Base-by-base conservation (phyloP, 2,797 vertebrate species). In the Microchirus variegatus region DNA sequence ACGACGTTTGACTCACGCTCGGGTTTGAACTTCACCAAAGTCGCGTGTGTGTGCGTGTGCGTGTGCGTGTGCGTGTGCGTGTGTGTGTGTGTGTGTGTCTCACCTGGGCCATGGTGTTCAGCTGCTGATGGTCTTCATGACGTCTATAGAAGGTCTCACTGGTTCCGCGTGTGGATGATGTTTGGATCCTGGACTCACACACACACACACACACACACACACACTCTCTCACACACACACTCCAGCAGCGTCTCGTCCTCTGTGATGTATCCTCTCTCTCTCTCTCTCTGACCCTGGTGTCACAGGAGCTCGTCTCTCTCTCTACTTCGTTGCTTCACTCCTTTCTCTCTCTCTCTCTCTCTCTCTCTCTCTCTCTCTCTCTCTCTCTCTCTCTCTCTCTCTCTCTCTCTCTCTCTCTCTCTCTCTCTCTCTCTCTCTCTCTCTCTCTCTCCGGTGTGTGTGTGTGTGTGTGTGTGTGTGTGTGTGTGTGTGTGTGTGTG, bases 41-140 rank as follows among this genome's bases (percentile, higher is more conserved):
- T 40, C 38, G 13, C 10, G 12, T 40, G 53, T 37, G 22, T 61
- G 44, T 57, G 35, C 42, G 42, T 56, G 26, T 65, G 48, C 55
- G 53, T 38, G 26, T 61, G 45, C 52, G 36, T 46, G 42, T 57
- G 26, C 63, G 48, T 58, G 53, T 69, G 55, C 48, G 59, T 62
- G 35, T 65, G 57, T 45, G 53, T 46, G 45, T 66, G 50, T 52
- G 64, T 53, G 59, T 51, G 45, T 15, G 13, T 37, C 84, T 91
- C 67, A 94, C 92, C 92, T 92, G 87, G 67, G 86, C 86, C 92
- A 93, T 93, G 76, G 72, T 87, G 60, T 89, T 93, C 85, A 91
- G 74, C 76, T 70, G 63, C 80, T 70, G 82, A 53, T 82, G 72
- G 55, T 77, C 80, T 73, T 66, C 89, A 92, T 92, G 80, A 59